A percentile compares a stretch with the other conserved stretches of the same genome.
Evolutionary conservation across 1,140 invertebrate genomes (phyloP).

Genomic region (Halesus radiatus): DNA sequence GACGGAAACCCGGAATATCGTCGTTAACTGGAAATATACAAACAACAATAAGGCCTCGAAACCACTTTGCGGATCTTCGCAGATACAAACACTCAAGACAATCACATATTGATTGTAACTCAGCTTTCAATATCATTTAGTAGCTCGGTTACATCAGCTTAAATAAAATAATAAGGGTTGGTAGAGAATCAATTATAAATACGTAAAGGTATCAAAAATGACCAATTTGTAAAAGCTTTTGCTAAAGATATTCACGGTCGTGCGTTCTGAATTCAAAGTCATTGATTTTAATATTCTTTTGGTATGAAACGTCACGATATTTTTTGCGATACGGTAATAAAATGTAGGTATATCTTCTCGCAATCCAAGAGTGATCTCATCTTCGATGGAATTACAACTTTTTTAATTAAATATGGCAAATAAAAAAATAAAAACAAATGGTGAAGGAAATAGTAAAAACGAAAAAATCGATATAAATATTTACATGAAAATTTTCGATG

Average conservation of each 20-base stretch:
- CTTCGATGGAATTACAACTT: neutral
- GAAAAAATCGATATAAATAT: too few species aligned
- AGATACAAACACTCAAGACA: neutral
- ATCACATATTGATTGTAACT: too few species aligned
- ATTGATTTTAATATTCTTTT: conserved; percentile 3
- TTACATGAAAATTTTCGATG: too few species aligned
- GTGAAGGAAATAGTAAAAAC: too few species aligned
- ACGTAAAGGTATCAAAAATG: neutral
- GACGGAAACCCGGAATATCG: conserved; percentile 41
- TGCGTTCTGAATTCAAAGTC: neutral
- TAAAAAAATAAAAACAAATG: too few species aligned
- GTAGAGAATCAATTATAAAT: too few species aligned
- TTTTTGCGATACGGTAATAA: neutral
- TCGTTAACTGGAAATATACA: conserved; percentile 1
- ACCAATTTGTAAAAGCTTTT: neutral
- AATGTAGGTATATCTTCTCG: too few species aligned
- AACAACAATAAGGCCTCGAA: conserved; percentile 11
- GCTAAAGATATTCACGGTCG: neutral
- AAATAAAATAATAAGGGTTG: too few species aligned
- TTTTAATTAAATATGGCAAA: too few species aligned
- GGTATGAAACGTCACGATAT: neutral
- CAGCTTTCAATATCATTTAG: too few species aligned
- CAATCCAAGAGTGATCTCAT: neutral
- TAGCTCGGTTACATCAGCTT: too few species aligned
- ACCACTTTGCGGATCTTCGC: neutral